Percentiles rank a stretch among this genome's conserved stretches.
Conservation (phyloP, 2,113 vertebrate genomes). For the Hippocampus zosterae region DNA sequence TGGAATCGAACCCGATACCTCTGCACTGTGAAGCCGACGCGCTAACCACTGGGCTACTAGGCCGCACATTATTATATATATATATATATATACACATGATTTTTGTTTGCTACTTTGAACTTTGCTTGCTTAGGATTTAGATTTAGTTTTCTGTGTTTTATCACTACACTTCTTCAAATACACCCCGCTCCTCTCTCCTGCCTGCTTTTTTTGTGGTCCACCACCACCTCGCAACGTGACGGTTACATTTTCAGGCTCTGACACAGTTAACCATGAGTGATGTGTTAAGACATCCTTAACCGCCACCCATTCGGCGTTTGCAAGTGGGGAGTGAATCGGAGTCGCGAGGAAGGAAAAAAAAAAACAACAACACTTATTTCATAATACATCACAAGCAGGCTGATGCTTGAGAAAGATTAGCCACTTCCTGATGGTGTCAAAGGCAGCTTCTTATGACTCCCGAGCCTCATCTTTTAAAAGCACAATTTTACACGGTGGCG, state of each 20-base stretch:
- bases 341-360: background rate
- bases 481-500: background rate
- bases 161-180: too few relatives aligned
- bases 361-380: background rate
- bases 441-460: background rate
- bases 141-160: too few relatives aligned
- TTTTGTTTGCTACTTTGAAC: too few relatives aligned
- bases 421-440: slow-evolving; percentile 2
- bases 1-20: too few relatives aligned
- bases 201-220: too few relatives aligned
- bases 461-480: background rate
- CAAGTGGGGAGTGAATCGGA: background rate
- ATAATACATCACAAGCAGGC: background rate
- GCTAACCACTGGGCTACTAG: too few relatives aligned
- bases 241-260: background rate
- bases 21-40: too few relatives aligned
- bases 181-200: too few relatives aligned
- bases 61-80: too few relatives aligned
- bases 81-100: too few relatives aligned
- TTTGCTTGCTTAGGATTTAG: too few relatives aligned
- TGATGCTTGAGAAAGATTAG: background rate
- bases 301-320: background rate
- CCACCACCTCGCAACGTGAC: too few relatives aligned
- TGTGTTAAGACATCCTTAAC: background rate
- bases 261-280: background rate